Evolutionary conservation across 2,888 invertebrate genomes (phyloP).

Genomic region (Scaeva pyrastri): DNA sequence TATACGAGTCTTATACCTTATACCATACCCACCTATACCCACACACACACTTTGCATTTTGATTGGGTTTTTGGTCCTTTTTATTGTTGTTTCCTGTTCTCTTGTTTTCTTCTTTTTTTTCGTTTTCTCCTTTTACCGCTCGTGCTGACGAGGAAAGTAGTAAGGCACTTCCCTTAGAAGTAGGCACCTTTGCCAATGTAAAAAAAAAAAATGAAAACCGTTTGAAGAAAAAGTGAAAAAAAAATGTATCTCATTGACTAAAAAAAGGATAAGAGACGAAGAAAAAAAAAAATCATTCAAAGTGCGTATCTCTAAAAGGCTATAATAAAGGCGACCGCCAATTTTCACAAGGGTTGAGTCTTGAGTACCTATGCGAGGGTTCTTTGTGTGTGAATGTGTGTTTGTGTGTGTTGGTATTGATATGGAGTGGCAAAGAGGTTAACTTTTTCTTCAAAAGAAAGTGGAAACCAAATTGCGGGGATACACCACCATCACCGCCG

Average conservation of each 20-base stretch:
- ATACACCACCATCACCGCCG: constrained; percentile 7
- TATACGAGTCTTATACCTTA: no score
- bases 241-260: constrained; percentile 69
- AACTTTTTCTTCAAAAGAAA: constrained; percentile 33
- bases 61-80: constrained; percentile 61
- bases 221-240: constrained; percentile 38
- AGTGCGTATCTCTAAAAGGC: constrained; percentile 75
- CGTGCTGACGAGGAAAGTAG: constrained; percentile 61
- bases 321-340: constrained; percentile 73
- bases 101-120: background rate
- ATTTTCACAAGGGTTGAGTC: constrained; percentile 64
- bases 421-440: constrained; percentile 64
- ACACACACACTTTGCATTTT: constrained; percentile 56
- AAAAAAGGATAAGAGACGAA: constrained; percentile 34
- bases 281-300: constrained; percentile 42
- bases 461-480: constrained; percentile 26
- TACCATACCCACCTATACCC: no score
- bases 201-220: background rate
- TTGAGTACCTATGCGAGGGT: background rate
- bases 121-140: constrained; percentile 46
- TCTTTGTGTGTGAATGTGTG: background rate
- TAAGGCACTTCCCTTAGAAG: constrained; percentile 33
- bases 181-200: background rate
- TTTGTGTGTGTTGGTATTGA: background rate
- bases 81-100: constrained; percentile 23